Conservation (phyloP, 2,113 vertebrate genomes). For the Anarrhichthys ocellatus region DNA sequence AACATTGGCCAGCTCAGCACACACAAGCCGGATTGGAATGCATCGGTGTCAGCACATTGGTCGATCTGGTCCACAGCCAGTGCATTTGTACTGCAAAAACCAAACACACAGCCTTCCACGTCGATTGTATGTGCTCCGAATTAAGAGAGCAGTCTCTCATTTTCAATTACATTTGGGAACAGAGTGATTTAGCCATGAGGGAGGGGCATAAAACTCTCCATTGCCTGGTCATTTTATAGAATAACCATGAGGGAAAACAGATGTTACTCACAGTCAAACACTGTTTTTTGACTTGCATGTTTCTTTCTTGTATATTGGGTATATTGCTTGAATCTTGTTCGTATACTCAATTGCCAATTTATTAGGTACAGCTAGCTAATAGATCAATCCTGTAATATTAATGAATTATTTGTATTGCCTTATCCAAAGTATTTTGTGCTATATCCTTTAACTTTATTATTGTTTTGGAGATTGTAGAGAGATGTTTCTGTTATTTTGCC, state of each 20-base stretch:
- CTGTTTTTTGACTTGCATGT: not conserved
- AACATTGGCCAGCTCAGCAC: slow-evolving; percentile 68
- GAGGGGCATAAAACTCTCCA: not conserved
- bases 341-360: not conserved
- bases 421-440: not conserved
- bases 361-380: not conserved
- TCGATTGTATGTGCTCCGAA: slow-evolving; percentile 18
- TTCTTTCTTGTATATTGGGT: not conserved
- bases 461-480: not conserved
- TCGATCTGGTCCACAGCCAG: slow-evolving; percentile 3
- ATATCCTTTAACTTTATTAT: not conserved
- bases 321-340: not conserved
- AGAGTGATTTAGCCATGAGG: not conserved
- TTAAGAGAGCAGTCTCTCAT: not conserved
- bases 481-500: not conserved
- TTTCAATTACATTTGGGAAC: slow-evolving; percentile 16
- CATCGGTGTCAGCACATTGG: slow-evolving; percentile 68
- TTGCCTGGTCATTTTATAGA: not conserved
- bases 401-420: not conserved
- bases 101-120: slow-evolving; percentile 12
- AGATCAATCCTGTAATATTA: not conserved
- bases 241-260: not conserved
- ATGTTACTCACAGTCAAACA: not conserved
- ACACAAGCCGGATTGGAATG: slow-evolving; percentile 49
- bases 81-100: slow-evolving; percentile 28